These are phyloP conservation scores for Zootermopsis nevadensis DNA, from an alignment of 2,888 invertebrate species.

Conservation along the genomic window DNA sequence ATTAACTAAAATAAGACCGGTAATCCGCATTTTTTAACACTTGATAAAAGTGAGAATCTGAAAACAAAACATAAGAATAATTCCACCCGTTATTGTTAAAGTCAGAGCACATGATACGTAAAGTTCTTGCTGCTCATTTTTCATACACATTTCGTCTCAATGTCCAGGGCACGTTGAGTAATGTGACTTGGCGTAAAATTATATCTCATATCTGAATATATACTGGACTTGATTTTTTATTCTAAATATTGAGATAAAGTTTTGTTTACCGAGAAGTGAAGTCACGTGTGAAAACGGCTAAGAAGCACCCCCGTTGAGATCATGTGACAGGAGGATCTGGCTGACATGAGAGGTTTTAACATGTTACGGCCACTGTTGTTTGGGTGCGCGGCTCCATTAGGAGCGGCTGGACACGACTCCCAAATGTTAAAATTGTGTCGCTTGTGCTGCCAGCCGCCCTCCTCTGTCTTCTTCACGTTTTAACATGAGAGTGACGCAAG, in stretches of 20 bases:
- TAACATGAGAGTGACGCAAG: conserved; percentile 4
- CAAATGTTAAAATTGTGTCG: neutral
- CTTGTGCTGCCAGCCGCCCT: neutral
- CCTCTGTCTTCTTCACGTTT: neutral
- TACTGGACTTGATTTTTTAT: neutral
- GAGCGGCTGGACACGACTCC: neutral
- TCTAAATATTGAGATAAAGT: conserved; percentile 2
- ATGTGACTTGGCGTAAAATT: neutral
- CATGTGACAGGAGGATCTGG: neutral
- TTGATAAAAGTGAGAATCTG: too few species aligned
- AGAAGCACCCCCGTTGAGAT: neutral
- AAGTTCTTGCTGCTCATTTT: too few species aligned
- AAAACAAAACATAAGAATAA: too few species aligned
- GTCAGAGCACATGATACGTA: too few species aligned
- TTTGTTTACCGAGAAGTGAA: neutral
- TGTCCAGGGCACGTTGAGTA: neutral
- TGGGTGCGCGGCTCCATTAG: neutral
- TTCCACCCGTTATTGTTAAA: too few species aligned
- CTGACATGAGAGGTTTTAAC: neutral
- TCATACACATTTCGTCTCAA: neutral
- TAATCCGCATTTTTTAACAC: too few species aligned
- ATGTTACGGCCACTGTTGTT: neutral
- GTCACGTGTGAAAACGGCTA: neutral
- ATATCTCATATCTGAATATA: neutral
- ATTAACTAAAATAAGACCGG: too few species aligned